Conservation (phyloP, 2,888 invertebrate genomes). For the Neelides folsomi region DNA sequence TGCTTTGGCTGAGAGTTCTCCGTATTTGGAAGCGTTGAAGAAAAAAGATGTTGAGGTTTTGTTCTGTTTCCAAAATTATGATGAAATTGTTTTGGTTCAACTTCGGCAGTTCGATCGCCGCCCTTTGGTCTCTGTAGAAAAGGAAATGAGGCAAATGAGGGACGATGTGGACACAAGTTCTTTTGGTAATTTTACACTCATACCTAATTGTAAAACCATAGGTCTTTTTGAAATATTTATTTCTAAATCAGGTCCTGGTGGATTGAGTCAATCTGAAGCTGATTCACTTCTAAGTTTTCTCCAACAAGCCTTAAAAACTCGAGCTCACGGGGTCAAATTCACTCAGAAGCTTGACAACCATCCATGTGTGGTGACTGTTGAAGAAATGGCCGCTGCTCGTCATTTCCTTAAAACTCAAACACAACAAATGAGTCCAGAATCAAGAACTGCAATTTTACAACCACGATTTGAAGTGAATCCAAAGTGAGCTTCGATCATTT, state of each 20-base stretch:
- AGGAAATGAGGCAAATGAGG: conserved; percentile 69
- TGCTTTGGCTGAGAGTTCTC: conserved; percentile 78
- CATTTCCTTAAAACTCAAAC: conserved; percentile 87
- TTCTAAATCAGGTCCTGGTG: conserved; percentile 6
- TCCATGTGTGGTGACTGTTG: conserved; percentile 88
- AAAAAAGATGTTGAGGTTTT: conserved; percentile 77
- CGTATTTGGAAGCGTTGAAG: conserved; percentile 85
- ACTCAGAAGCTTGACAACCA: conserved; percentile 74
- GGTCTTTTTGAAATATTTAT: not conserved
- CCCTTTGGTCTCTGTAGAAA: conserved; percentile 78
- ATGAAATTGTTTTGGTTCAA: conserved; percentile 86
- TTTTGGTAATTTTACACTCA: conserved; percentile 42
- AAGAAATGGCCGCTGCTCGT: conserved; percentile 91
- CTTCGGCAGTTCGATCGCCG: conserved; percentile 64
- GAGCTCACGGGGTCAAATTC: conserved; percentile 67
- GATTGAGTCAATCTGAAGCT: conserved; percentile 51
- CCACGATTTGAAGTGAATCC: conserved; percentile 91
- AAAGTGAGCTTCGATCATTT: no score
- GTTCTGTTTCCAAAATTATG: conserved; percentile 93
- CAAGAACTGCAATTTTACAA: conserved; percentile 69
- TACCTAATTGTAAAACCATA: not conserved
- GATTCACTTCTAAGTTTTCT: conserved; percentile 68
- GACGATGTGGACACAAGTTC: conserved; percentile 46
- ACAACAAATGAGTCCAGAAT: conserved; percentile 65
- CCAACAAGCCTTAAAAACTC: conserved; percentile 58